Evolutionary conservation across 2,888 invertebrate genomes (phyloP).

Genomic region (Lacanobia wlatinum): DNA sequence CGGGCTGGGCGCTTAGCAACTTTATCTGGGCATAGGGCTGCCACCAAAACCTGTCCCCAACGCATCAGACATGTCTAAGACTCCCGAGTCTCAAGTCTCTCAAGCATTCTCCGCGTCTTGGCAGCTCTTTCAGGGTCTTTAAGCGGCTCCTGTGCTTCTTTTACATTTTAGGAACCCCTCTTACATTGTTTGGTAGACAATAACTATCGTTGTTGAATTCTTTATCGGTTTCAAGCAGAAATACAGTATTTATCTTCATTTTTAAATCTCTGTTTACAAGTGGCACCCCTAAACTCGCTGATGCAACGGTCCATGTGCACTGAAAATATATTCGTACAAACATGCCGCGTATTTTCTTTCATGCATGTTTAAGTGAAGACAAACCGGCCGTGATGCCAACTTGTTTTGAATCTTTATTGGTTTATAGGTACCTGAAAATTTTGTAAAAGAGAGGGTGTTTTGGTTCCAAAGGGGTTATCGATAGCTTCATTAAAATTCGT

Average conservation of each 20-base stretch:
- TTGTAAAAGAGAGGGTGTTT: not conserved
- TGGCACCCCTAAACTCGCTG: conserved; percentile 53
- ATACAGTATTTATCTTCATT: not conserved
- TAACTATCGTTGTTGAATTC: conserved; percentile 4
- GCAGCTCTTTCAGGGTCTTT: conserved; percentile 6
- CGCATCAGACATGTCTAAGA: conserved; percentile 10
- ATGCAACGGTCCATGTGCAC: conserved; percentile 59
- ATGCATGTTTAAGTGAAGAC: conserved; percentile 70
- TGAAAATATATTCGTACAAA: conserved; percentile 72
- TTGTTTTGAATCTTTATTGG: conserved; percentile 53
- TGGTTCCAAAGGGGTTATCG: not conserved
- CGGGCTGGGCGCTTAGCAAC: conserved; percentile 77
- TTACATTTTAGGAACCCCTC: conserved; percentile 21
- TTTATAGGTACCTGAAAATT: conserved; percentile 20
- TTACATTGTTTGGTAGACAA: conserved; percentile 1
- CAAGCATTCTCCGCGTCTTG: conserved; percentile 1
- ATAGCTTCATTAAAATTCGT: conserved; percentile 1
- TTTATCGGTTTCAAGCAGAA: conserved; percentile 4
- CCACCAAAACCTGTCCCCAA: conserved; percentile 19
- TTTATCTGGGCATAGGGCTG: conserved; percentile 73
- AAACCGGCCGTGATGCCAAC: conserved; percentile 61
- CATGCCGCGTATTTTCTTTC: conserved; percentile 69
- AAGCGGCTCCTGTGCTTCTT: conserved; percentile 1
- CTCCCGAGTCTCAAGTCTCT: not conserved
- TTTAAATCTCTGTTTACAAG: conserved; percentile 17